These are phyloP conservation scores for honey bee (Apis mellifera) DNA, from an alignment of 1,140 invertebrate genomes.

Conservation along the genomic window Amel_HAv3.1 CM009932.2:13629501-13630000, in stretches of 20 bases:
- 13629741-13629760: slow-evolving; percentile 22
- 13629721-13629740: slow-evolving; percentile 39
- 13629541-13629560: neutral
- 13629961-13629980: slow-evolving; percentile 41
- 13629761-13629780: slow-evolving; percentile 43
- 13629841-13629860: neutral
- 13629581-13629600: slow-evolving; percentile 2
- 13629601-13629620: neutral
- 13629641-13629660: slow-evolving; percentile 43
- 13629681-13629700: slow-evolving; percentile 22
- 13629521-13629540: neutral
- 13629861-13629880: slow-evolving; percentile 2
- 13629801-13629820: neutral
- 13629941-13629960: slow-evolving; percentile 17
- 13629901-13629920: slow-evolving; percentile 15
- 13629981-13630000: slow-evolving; percentile 41
- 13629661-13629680: slow-evolving; percentile 14
- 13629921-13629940: slow-evolving; percentile 22
- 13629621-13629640: slow-evolving; percentile 3
- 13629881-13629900: slow-evolving; percentile 50
- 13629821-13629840: neutral
- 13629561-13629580: neutral
- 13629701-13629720: no score
- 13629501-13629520: neutral
- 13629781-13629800: no score